Evolutionary conservation across 2,113 vertebrate species (phyloP), one percentile per base, ranked within the genome.

Genomic region (Mobula birostris): DNA sequence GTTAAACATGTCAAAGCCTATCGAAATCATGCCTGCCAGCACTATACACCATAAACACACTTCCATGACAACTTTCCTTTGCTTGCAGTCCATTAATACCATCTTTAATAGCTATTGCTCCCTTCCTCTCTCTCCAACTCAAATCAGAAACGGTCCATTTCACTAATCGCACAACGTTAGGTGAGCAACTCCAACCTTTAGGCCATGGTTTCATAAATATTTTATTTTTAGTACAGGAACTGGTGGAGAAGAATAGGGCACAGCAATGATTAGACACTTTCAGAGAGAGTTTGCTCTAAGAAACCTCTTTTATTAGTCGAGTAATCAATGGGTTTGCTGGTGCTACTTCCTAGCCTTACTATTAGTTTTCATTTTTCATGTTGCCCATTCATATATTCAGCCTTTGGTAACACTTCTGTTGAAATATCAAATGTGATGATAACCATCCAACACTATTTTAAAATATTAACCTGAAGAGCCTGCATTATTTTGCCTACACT

Each of bases 1-100:
- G 97, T 97, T 97, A 98, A 97, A 98, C 96, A 97, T 96, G 97
- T 97, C 96, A 97, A 96, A 97, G 96, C 96, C 96, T 95, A 97
- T 95, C 97, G 96, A 96, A 97, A 96, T 97, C 97, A 96, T 95
- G 96, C 96, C 96, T 96, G 96, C 96, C 95, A 96, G 96, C 97
- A 95, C 96, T 95, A 94, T 95, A 94, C 95, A 95, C 94, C 95
- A 96, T 96, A 95, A 96, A 95, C 94, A 95, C 94, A 93, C 91
- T 93, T 93, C 91, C 91, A 93, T 93, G 91, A 93, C 91, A 93
- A 93, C 91, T 93, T 95, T 94, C 94, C 95, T 96, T 95, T 97
- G 96, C 95, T 95, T 96, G 96, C 94, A 95, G 96, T 96, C 97
- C 96, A 97, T 97, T 96, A 97, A 97, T 96, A 97, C 96, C 96